Conservation (phyloP, 1,140 invertebrate genomes). For the Solenopsis fugax region DNA sequence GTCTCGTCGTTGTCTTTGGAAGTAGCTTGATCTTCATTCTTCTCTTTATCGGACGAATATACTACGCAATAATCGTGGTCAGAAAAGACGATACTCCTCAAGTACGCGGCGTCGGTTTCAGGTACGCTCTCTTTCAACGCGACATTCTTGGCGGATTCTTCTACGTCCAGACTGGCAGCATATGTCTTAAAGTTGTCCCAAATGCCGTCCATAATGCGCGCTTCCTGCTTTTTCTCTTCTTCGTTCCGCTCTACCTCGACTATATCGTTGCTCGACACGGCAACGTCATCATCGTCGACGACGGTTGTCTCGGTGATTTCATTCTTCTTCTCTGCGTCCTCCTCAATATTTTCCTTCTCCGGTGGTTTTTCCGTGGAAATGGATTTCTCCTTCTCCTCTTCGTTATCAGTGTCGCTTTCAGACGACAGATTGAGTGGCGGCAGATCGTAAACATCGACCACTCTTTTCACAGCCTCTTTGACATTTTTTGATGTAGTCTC, state of each 20-base stretch:
- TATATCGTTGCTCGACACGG: slow-evolving; percentile 64
- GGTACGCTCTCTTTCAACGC: slow-evolving; percentile 64
- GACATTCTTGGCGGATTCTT: slow-evolving; percentile 66
- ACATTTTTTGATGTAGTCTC: slow-evolving; percentile 26
- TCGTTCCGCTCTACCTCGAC: slow-evolving; percentile 82
- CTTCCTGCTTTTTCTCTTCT: slow-evolving; percentile 85
- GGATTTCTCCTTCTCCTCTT: slow-evolving; percentile 85
- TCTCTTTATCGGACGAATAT: slow-evolving; percentile 81
- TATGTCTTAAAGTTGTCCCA: slow-evolving; percentile 94
- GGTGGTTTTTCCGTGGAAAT: slow-evolving; percentile 57
- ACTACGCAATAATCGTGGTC: slow-evolving; percentile 87
- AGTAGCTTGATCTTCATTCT: slow-evolving; percentile 48
- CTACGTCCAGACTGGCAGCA: slow-evolving; percentile 87
- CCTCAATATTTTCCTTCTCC: slow-evolving; percentile 41
- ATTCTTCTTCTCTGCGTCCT: slow-evolving; percentile 38
- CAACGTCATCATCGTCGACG: slow-evolving; percentile 32
- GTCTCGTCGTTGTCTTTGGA: slow-evolving; percentile 44
- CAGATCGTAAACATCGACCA: slow-evolving; percentile 90
- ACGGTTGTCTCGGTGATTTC: background rate
- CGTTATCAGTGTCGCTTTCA: slow-evolving; percentile 92
- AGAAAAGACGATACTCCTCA: slow-evolving; percentile 83
- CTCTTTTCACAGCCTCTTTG: slow-evolving; percentile 82
- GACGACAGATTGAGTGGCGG: slow-evolving; percentile 93
- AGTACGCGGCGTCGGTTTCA: slow-evolving; percentile 74
- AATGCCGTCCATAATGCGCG: slow-evolving; percentile 89